Evolutionary conservation across 2,797 vertebrate genomes (phyloP), one percentile per base, ranked within the genome.

Genomic region (Macroramphosus scolopax): DNA sequence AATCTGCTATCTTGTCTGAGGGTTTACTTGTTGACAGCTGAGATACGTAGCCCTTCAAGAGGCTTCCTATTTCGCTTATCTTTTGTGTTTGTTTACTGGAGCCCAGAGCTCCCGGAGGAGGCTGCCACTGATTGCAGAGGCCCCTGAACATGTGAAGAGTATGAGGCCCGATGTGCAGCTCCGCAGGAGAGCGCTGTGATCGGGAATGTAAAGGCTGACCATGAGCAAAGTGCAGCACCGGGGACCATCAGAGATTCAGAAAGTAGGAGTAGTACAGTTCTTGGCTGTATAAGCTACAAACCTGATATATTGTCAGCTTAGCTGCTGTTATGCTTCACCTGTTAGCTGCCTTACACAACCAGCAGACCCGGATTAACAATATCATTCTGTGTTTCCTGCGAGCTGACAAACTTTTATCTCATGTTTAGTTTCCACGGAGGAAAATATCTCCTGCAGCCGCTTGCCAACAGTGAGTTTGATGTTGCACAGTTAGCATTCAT

Each of bases 121-220:
- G 72, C 68, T 83, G 80, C 41, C 68, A 84, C 87, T 89, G 86
- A 92, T 86, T 89, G 83, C 77, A 82, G 73, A 83, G 77, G 80
- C 88, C 79, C 88, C 10, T 2, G 10, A 29, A 42, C 89, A 91
- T 92, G 91, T 91, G 91, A 95, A 89, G 76, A 78, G 85, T 92
- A 95, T 95, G 92, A 94, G 70, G 87, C 75, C 81, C 90, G 91
- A 92, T 88, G 84, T 90, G 87, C 84, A 89, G 83, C 87, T 92
- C 89, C 87, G 89, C 85, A 90, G 87, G 80, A 83, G 78, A 82
- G 88, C 88, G 93, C 94, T 80, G 70, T 75, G 85, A 93, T 89
- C 89, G 87, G 85, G 81, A n/a, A 89, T 91, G 88, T 90, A 92
- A 92, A 94, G 89, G 85, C 88, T 91, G 88, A 92, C 83, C 87